Evolutionary conservation across 2,797 vertebrate species (phyloP).

Genomic region (Phataginus tetradactyla): DNA sequence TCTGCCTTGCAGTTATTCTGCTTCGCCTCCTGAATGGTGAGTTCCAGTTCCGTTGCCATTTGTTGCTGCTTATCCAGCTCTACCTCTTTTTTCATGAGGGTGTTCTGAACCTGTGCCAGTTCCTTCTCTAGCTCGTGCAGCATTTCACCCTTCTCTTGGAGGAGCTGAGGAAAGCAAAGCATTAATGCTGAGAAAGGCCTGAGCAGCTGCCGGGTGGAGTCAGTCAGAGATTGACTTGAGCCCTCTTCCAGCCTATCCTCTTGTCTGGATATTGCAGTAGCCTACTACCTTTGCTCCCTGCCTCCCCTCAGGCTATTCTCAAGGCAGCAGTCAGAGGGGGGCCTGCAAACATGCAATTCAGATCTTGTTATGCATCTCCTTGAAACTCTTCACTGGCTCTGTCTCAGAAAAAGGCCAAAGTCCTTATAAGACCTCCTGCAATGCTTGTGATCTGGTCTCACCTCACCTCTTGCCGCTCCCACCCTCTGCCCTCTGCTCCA

Average conservation of each 20-base stretch:
- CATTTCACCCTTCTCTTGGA: constrained; percentile 83
- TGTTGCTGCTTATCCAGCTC: constrained; percentile 80
- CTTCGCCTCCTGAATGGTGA: constrained; percentile 75
- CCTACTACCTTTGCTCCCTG: neutral
- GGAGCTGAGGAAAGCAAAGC: constrained; percentile 74
- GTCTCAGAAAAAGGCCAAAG: neutral
- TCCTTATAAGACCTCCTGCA: neutral
- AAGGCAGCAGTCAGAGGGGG: no score
- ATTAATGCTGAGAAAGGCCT: neutral
- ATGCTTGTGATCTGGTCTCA: neutral
- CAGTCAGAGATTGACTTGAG: rapidly evolving
- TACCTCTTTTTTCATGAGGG: constrained; percentile 77
- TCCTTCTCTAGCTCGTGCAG: constrained; percentile 83
- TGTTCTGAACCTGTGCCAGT: constrained; percentile 79
- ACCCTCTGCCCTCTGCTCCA: neutral
- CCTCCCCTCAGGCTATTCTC: neutral
- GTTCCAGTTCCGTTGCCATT: constrained; percentile 69
- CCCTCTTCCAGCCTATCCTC: rapidly evolving
- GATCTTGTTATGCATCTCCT: neutral
- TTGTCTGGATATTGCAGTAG: neutral
- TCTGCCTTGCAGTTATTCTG: constrained; percentile 78
- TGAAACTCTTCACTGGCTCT: neutral
- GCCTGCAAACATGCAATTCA: neutral
- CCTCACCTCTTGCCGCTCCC: neutral
- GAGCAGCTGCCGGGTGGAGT: rapidly evolving